Evolutionary conservation across 2,113 vertebrate genomes (phyloP), one percentile per base, ranked within the genome.

Genomic region (Xiphophorus couchianus): DNA sequence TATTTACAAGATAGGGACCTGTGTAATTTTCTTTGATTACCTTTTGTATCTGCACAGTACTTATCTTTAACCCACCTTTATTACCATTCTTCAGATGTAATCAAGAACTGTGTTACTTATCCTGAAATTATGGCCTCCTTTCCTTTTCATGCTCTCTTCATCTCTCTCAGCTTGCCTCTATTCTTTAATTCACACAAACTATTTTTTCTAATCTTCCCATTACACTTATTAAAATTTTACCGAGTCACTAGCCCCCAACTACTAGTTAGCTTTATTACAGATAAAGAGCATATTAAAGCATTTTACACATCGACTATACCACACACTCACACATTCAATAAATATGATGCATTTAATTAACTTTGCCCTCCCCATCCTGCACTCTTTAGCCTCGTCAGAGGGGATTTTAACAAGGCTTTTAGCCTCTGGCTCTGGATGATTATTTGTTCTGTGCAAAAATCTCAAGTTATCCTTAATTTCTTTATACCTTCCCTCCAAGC

Each of bases 291-390:
- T 42, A 62, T 78, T 73, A 81, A 3, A 58, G 14, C 14, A 63
- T 7, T 35, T 63, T 76, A 71, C 68, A 65, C 68, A 67, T 61
- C 28, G 17, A 12, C 5, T 66, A 71, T 44, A 66, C 60, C 35
- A 66, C 60, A 29, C 12, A 31, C 31, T 60, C 63, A 48, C 37
- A 25, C n/a, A 1, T n/a, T 17, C 33, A 77, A 28, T 81, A 77
- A 84, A 76, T 72, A 75, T 9, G 51, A 74, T 73, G 66, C 66
- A n/a, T 82, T 85, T 85, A 71, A 85, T 88, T 73, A 78, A 75
- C 71, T 69, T 19, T 14, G 11, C 51, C 48, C 31, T 65, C 31
- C 6, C 70, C 81, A 51, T 84, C 66, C 13, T 82, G 4, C 62
- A 58, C 66, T 71, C 30, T 82, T 71, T 33, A 73, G 67, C 25